A percentile compares a stretch with the other conserved stretches of the same genome.
Evolutionary conservation across 2,113 vertebrate species (phyloP).

Genomic region (Aramus guarauna): DNA sequence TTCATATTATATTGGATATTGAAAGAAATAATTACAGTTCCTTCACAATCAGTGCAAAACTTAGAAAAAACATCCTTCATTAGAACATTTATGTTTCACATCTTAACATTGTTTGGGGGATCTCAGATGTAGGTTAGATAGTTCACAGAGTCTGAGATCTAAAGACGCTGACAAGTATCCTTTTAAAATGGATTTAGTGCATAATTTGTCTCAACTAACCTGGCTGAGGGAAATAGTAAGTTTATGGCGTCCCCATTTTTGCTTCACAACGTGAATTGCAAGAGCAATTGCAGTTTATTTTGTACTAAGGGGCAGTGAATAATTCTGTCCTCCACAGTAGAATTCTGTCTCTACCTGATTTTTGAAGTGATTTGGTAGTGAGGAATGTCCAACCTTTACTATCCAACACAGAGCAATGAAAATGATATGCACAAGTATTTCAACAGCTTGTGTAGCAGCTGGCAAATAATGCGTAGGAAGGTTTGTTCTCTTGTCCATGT

Average conservation of each 20-base stretch:
- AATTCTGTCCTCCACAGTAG: not conserved
- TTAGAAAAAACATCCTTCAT: not conserved
- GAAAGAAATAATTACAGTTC: not conserved
- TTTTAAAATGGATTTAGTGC: not conserved
- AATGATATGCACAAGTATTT: not conserved
- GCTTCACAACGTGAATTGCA: not conserved
- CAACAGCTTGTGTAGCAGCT: conserved; percentile 37
- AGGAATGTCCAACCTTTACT: not conserved
- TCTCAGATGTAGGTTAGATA: not conserved
- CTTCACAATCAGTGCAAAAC: not conserved
- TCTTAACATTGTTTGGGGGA: not conserved
- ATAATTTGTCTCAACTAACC: not conserved
- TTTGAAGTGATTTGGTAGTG: not conserved
- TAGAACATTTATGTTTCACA: not conserved
- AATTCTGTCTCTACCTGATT: not conserved
- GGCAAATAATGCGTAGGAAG: conserved; percentile 7
- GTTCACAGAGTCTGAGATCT: not conserved
- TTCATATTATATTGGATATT: not conserved
- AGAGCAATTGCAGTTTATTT: not conserved
- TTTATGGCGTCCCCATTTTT: not conserved
- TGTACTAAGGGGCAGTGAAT: not conserved
- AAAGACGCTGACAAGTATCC: not conserved
- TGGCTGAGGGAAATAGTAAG: not conserved
- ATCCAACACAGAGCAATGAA: not conserved
- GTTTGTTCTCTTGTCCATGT: not conserved